Evolutionary conservation across 92 coral and sea anemone genomes (phyloP).

Genomic region (Muricea muricata): DNA sequence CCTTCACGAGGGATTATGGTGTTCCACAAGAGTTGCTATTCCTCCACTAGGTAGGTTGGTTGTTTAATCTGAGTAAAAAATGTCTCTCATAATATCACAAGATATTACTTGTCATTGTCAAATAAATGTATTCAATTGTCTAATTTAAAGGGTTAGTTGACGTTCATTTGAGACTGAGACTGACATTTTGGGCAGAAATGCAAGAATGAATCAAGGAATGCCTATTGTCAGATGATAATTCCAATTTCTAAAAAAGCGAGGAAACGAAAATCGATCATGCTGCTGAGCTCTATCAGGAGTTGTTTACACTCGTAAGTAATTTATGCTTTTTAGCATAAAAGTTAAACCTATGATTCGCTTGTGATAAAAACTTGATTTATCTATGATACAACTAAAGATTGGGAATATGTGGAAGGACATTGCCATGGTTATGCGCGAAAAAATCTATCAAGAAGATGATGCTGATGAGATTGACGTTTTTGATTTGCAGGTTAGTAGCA

Average conservation of each 20-base stretch:
- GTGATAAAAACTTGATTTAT: too few relatives aligned
- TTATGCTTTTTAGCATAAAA: too few relatives aligned
- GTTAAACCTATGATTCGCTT: too few relatives aligned
- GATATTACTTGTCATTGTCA: background rate
- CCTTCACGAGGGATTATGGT: background rate
- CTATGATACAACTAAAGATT: too few relatives aligned
- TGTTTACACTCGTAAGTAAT: background rate
- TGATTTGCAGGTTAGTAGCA: background rate
- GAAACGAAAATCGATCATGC: background rate
- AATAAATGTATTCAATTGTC: background rate
- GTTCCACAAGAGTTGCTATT: background rate
- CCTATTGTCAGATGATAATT: background rate
- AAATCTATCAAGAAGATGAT: background rate
- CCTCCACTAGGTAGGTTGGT: background rate
- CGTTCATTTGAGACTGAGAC: background rate
- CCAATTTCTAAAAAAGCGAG: background rate
- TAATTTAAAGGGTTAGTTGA: slow-evolving; percentile 2
- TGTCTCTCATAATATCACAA: background rate
- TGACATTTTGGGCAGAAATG: background rate
- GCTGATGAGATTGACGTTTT: background rate
- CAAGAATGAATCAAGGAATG: background rate
- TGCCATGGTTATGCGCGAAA: slow-evolving; percentile 11
- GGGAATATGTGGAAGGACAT: slow-evolving; percentile 19
- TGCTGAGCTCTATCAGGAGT: background rate
- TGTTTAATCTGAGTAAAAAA: background rate